These are phyloP conservation scores for Drosophila falleni DNA, from an alignment of 2,888 invertebrate species.

Conservation along the genomic window DNA sequence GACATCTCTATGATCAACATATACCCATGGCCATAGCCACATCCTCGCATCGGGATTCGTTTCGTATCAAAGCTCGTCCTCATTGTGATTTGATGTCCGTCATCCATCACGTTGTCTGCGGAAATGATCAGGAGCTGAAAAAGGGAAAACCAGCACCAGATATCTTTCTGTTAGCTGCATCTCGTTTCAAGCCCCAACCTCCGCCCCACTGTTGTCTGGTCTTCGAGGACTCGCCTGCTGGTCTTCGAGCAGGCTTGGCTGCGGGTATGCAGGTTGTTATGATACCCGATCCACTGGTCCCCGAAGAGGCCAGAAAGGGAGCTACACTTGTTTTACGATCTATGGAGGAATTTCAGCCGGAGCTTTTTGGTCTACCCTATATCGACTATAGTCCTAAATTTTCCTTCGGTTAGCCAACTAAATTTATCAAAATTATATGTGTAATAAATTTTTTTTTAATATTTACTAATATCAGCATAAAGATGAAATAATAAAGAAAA, in stretches of 20 bases:
- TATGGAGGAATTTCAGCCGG: conserved; percentile 91
- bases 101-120: conserved; percentile 91
- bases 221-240: conserved; percentile 96
- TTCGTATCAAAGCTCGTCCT: conserved; percentile 88
- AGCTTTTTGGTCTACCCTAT: conserved; percentile 90
- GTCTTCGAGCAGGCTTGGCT: conserved; percentile 90
- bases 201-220: conserved; percentile 89
- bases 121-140: conserved; percentile 92
- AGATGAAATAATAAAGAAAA: too few relatives aligned
- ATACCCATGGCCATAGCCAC: conserved; percentile 95
- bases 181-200: conserved; percentile 88
- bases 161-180: conserved; percentile 91
- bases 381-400: conserved; percentile 44
- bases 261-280: conserved; percentile 95
- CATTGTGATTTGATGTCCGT: conserved; percentile 88
- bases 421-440: background rate
- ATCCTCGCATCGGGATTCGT: conserved; percentile 90
- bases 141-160: conserved; percentile 95
- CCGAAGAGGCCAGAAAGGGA: conserved; percentile 84
- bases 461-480: background rate
- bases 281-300: conserved; percentile 89
- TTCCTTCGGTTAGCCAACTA: conserved; percentile 41
- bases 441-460: background rate
- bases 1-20: conserved; percentile 89
- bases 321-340: conserved; percentile 90